Conservation (phyloP, 2,797 vertebrate species). For the Rousettus madagascariensis region DNA sequence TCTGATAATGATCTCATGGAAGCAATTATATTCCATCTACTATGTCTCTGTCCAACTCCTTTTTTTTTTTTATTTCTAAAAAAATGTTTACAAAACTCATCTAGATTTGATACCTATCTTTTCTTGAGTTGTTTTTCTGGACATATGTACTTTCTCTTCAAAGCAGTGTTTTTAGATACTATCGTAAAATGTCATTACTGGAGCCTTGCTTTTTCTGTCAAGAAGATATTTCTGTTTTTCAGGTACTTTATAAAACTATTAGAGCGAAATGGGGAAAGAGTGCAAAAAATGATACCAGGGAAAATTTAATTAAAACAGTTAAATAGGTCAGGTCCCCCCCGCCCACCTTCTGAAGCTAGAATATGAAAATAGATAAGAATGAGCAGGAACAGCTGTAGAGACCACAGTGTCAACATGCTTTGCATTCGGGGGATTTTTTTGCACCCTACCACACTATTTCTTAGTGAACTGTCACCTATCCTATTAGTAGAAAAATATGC, state of each 20-base stretch:
- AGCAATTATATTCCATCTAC: background rate
- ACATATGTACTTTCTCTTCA: background rate
- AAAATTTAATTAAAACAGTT: background rate
- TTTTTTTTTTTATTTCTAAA: background rate
- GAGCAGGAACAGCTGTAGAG: background rate
- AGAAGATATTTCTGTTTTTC: background rate
- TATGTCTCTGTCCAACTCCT: background rate
- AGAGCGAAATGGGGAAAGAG: background rate
- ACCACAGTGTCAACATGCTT: background rate
- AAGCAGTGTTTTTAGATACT: background rate
- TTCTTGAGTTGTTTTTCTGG: background rate
- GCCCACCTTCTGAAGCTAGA: background rate
- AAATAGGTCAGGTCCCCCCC: background rate
- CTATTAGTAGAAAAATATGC: background rate
- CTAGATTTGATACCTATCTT: background rate
- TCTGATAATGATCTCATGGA: constrained; percentile 23
- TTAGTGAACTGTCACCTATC: background rate
- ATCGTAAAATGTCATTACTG: background rate
- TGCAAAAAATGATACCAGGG: background rate
- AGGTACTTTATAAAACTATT: background rate
- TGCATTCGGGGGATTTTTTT: background rate
- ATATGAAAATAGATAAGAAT: background rate
- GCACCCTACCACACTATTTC: background rate
- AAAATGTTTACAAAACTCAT: background rate
- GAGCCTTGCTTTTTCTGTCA: background rate